Evolutionary conservation across 2,113 vertebrate species (phyloP).

Genomic region (Urocolius indicus): DNA sequence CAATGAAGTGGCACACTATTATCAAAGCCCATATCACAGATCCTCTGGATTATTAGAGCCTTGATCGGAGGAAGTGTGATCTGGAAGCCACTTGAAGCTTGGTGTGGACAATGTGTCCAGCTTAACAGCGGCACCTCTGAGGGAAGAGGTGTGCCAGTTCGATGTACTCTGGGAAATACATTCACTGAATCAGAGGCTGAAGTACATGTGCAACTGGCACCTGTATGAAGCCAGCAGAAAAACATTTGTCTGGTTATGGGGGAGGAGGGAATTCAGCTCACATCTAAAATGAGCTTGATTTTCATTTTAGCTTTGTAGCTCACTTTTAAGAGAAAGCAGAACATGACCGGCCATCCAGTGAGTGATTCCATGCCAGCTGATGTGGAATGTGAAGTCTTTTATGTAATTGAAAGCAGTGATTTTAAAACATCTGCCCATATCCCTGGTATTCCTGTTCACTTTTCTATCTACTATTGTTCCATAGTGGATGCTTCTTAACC

Average conservation of each 20-base stretch:
- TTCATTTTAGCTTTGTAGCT: slow-evolving; percentile 30
- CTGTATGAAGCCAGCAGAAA: background rate
- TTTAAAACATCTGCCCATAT: slow-evolving; percentile 28
- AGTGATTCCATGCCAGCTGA: slow-evolving; percentile 40
- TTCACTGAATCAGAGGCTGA: background rate
- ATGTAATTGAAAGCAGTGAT: slow-evolving; percentile 21
- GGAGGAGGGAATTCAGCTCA: background rate
- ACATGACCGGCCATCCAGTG: background rate
- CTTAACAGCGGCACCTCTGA: background rate
- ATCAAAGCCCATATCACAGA: background rate
- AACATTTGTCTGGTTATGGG: background rate
- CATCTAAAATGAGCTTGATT: background rate
- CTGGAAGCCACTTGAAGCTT: background rate
- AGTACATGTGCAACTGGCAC: background rate
- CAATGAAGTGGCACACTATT: background rate
- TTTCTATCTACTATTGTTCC: background rate
- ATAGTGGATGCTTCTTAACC: background rate
- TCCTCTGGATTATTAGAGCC: background rate
- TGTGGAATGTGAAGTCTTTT: slow-evolving; percentile 30
- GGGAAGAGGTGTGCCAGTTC: background rate
- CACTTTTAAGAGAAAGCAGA: slow-evolving; percentile 38
- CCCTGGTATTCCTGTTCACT: background rate
- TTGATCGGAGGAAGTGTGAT: background rate
- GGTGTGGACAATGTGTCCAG: accelerated
- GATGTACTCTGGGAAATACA: accelerated